Base-by-base conservation (phyloP, 2,888 invertebrate species). In the Biston betularia region DNA sequence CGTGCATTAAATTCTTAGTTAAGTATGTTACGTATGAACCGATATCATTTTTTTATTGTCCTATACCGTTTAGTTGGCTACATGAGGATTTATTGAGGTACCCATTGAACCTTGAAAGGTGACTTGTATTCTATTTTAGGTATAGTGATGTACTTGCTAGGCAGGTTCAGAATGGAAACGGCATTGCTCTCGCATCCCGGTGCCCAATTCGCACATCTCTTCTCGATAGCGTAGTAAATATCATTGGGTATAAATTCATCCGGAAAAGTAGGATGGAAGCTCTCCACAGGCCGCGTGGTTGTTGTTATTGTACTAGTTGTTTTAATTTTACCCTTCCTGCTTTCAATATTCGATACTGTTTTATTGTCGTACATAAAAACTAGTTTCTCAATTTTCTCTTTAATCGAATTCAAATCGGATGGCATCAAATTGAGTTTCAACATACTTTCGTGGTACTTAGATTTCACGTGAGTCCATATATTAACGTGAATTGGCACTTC, bases 191-290 rank as follows among this genome's bases (percentile, higher is more conserved):
- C 33, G 12, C 49, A 50, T 12, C 49, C 49, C 11, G 24, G 9
- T 3, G 49, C 49, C 49, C 49, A 50, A 7, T 50, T 50, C 0
- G 33, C 49, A 12, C 49, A 50, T 8, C 50, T 12, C n/a, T 50
- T 50, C 11, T 34, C 50, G 8, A 50, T 34, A 1, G 34, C 50
- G n/a, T 50, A 50, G 35, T 35, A 35, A 50, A 35, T 35, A 50
- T 50, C 34, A n/a, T 50, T 50, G 6, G 50, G 50, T 50, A 50
- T 35, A 35, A 50, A 50, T 8, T 34, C n/a, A 50, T 35, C 50
- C 12, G 34, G 34, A 9, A 24, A 24, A 0, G 45, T 45, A 14
- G 14, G 14, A 45, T 6, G 45, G 45, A 7, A n/a, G 8, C 24
- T 10, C 0, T 24, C 24, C 24, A 48, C 24, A 6, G 6, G 0